Percentiles rank a stretch among this genome's conserved stretches.
phyloP scores from a whole-genome alignment of 92 coral and sea anemone genomes.

The Phenganax marumi region DNA sequence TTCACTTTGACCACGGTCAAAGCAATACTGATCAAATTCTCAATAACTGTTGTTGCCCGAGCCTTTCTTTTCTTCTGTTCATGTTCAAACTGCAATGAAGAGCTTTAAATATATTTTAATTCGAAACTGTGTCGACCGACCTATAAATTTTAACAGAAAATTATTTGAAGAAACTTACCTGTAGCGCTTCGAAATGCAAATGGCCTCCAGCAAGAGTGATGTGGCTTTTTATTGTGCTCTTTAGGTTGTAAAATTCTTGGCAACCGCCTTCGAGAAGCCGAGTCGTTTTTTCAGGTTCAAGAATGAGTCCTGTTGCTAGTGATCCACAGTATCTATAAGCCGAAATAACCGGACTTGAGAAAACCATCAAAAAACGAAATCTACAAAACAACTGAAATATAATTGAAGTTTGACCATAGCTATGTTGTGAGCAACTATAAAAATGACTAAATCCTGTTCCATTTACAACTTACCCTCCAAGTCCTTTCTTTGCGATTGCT shows the following conservation, averaged over 20 bases:
- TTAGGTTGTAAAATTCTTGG: constrained; percentile 34
- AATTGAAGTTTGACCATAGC: not conserved
- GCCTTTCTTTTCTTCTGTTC: constrained; percentile 26
- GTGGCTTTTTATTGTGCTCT: constrained; percentile 6
- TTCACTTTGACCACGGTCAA: constrained; percentile 5
- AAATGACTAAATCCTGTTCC: too few relatives aligned
- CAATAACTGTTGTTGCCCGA: not conserved
- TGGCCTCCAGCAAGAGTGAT: constrained; percentile 28
- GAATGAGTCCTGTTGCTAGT: constrained; percentile 14
- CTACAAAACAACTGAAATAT: not conserved
- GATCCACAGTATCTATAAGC: constrained; percentile 8
- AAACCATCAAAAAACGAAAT: not conserved
- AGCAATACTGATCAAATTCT: constrained; percentile 8
- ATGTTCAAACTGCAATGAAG: not conserved
- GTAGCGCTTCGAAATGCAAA: constrained; percentile 32
- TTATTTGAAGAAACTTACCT: not conserved
- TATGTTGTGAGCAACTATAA: too few relatives aligned
- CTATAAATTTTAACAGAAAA: not conserved
- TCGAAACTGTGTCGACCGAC: not conserved
- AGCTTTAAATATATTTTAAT: not conserved
- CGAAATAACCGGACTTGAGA: not conserved
- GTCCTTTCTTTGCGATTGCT: constrained; percentile 4
- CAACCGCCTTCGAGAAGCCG: constrained; percentile 23
- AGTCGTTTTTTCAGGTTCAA: not conserved
- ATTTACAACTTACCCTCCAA: constrained; percentile 16